These are phyloP conservation scores for Petrocephalus schoutedeni DNA, from an alignment of 2,797 vertebrate species.

Conservation along the genomic window DNA sequence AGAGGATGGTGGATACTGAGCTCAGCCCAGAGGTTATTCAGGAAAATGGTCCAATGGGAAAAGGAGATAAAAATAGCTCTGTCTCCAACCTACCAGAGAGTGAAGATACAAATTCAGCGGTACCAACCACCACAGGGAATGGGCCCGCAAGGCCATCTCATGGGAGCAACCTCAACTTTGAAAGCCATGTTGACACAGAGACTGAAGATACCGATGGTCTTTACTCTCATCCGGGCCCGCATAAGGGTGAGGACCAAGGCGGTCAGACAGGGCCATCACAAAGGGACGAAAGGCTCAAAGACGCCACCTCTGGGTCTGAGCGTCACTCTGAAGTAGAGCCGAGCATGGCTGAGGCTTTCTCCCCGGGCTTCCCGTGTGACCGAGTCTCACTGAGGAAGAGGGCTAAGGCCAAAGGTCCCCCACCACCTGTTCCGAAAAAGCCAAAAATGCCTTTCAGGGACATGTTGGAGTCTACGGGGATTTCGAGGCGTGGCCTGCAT, in stretches of 20 bases:
- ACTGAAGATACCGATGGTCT: neutral
- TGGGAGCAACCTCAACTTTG: neutral
- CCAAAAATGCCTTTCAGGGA: neutral
- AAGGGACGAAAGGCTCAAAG: constrained; percentile 45
- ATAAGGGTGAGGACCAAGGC: constrained; percentile 43
- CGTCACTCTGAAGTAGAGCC: neutral
- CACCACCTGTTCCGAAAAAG: constrained; percentile 21
- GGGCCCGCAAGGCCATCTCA: neutral
- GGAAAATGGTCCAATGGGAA: neutral
- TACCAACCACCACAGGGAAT: neutral
- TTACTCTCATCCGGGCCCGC: neutral
- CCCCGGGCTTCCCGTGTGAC: neutral
- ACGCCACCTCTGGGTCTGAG: neutral
- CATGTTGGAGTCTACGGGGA: neutral
- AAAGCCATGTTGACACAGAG: neutral
- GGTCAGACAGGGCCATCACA: constrained; percentile 47
- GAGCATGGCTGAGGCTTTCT: neutral
- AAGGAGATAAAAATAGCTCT: neutral
- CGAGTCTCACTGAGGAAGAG: neutral
- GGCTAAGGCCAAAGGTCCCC: constrained; percentile 16
- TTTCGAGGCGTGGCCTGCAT: neutral
- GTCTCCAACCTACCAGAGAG: neutral
- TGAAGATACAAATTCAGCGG: neutral
- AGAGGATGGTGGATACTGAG: neutral
- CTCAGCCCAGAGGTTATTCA: neutral